Conservation (phyloP, 2,888 invertebrate species). For the Trisateles emortualis region DNA sequence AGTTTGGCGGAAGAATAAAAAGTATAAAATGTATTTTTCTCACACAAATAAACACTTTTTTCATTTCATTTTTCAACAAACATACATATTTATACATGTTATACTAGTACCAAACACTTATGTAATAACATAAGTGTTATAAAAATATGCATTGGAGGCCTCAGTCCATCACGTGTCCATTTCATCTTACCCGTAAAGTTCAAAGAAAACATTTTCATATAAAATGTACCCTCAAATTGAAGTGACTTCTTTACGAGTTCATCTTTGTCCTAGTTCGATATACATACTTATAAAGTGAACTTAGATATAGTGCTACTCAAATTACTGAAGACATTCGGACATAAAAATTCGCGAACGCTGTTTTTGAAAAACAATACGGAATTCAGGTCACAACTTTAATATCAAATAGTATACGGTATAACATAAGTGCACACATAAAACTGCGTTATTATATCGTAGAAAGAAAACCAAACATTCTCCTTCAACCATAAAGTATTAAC, state of each 20-base stretch:
- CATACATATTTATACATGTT: too few relatives aligned
- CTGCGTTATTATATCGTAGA: constrained; percentile 27
- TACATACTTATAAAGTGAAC: not conserved
- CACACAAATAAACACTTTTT: too few relatives aligned
- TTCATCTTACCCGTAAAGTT: too few relatives aligned
- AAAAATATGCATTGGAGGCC: too few relatives aligned
- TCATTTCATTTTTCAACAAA: too few relatives aligned
- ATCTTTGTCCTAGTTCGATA: too few relatives aligned
- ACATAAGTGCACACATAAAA: constrained; percentile 37
- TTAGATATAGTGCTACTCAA: not conserved
- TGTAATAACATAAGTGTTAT: too few relatives aligned
- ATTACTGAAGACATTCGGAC: not conserved
- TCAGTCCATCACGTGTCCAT: too few relatives aligned
- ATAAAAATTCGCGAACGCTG: not conserved
- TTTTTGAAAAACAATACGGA: constrained; percentile 17
- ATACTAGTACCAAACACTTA: too few relatives aligned
- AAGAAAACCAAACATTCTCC: constrained; percentile 35
- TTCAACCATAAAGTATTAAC: constrained; percentile 41
- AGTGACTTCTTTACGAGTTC: not conserved
- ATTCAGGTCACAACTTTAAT: constrained; percentile 23
- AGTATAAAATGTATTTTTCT: too few relatives aligned
- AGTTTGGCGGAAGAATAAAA: too few relatives aligned
- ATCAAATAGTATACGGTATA: constrained; percentile 25
- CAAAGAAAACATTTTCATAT: not conserved
- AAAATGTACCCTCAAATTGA: not conserved